These are phyloP conservation scores for Formica selysi DNA, from an alignment of 1,140 invertebrate species.

Conservation along the genomic window DNA sequence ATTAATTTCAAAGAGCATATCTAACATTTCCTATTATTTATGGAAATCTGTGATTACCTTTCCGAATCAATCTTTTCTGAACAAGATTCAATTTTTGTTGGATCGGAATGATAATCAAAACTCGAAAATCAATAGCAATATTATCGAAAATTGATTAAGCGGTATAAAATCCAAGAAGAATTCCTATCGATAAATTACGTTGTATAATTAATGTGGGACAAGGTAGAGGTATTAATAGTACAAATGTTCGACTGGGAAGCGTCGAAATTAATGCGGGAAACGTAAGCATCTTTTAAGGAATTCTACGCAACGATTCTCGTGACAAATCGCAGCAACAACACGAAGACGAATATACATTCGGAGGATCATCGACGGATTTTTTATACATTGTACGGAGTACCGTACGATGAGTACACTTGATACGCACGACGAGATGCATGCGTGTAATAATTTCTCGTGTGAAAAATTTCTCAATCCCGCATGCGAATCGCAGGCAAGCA, in stretches of 20 bases:
- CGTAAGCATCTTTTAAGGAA: neutral
- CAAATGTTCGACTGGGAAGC: neutral
- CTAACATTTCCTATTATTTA: no score
- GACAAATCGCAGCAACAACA: slow-evolving; percentile 6
- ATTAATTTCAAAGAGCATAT: neutral
- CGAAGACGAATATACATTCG: slow-evolving; percentile 11
- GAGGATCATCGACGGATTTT: neutral
- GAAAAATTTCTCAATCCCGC: neutral
- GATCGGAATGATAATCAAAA: neutral
- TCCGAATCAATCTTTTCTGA: neutral
- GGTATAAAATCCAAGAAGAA: neutral
- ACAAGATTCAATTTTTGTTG: neutral
- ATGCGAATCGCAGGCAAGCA: neutral
- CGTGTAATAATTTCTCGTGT: slow-evolving; percentile 6
- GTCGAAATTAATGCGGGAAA: slow-evolving; percentile 22
- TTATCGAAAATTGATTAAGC: slow-evolving; percentile 14
- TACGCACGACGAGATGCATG: no score
- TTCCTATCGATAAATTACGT: neutral
- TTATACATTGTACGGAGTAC: slow-evolving; percentile 20
- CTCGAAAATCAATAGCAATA: neutral
- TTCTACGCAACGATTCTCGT: neutral
- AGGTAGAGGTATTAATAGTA: slow-evolving; percentile 4
- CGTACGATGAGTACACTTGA: neutral
- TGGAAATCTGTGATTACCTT: neutral
- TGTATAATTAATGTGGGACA: slow-evolving; percentile 14